phyloP scores from a whole-genome alignment of 2,113 vertebrate genomes.

The Ibidorhyncha struthersii region DNA sequence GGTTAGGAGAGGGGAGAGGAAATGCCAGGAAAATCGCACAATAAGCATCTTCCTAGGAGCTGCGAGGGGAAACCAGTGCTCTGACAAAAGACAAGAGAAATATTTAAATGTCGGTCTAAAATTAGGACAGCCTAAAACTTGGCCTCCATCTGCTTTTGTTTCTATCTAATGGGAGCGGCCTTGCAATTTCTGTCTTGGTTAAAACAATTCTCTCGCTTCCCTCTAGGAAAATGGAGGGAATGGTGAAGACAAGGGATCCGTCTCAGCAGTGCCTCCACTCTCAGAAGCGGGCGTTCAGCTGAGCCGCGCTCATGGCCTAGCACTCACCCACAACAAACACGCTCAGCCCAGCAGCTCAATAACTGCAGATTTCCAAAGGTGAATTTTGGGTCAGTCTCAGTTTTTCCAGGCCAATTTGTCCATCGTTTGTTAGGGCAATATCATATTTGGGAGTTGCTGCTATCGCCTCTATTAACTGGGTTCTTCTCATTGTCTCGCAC shows the following conservation, averaged over 20 bases:
- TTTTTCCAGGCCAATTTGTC: neutral
- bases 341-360: neutral
- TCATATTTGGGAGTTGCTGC: neutral
- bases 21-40: conserved; percentile 19
- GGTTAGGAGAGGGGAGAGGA: neutral
- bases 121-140: conserved; percentile 4
- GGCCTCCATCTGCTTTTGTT: neutral
- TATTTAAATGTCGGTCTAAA: neutral
- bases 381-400: neutral
- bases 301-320: neutral
- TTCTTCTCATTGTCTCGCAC: neutral
- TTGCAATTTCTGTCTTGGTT: neutral
- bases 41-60: conserved; percentile 5
- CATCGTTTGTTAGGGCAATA: neutral
- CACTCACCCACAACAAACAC: neutral
- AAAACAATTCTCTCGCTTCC: neutral
- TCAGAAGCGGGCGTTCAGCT: neutral
- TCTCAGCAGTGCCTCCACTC: neutral
- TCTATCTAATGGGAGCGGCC: neutral
- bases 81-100: neutral
- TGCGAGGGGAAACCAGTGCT: conserved; percentile 2
- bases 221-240: neutral
- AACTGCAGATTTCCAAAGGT: neutral
- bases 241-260: neutral
- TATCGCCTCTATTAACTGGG: neutral